phyloP scores from a whole-genome alignment of 64 coral and sea anemone species.

The Trachythela sp. region DNA sequence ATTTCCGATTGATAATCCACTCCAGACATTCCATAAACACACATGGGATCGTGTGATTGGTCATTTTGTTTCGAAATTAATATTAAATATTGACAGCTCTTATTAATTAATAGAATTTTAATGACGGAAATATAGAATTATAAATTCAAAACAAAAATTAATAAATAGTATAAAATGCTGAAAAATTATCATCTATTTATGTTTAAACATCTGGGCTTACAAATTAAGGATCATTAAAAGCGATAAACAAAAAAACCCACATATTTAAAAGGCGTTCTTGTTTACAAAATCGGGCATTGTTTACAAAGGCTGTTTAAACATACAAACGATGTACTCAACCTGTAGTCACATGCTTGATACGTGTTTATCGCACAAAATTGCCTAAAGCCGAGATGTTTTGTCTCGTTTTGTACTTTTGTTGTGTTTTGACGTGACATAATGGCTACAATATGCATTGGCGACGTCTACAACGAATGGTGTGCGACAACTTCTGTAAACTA shows the following conservation, averaged over 20 bases:
- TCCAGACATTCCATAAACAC: neutral
- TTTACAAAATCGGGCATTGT: too few relatives aligned
- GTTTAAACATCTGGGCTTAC: too few relatives aligned
- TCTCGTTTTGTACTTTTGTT: neutral
- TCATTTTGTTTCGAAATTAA: neutral
- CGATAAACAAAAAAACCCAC: too few relatives aligned
- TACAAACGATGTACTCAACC: too few relatives aligned
- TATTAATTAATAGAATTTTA: neutral
- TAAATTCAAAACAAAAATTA: neutral
- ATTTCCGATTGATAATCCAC: neutral
- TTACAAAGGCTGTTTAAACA: too few relatives aligned
- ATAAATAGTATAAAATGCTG: neutral
- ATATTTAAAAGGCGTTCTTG: too few relatives aligned
- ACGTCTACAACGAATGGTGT: constrained; percentile 21
- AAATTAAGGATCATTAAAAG: too few relatives aligned
- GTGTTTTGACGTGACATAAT: neutral
- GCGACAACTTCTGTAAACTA: constrained; percentile 81
- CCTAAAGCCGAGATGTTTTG: neutral
- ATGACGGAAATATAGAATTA: neutral
- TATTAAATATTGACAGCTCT: neutral
- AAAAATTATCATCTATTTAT: neutral
- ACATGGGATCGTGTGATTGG: neutral
- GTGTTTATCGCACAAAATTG: too few relatives aligned
- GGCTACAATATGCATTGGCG: neutral
- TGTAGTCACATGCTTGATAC: too few relatives aligned